A percentile compares a stretch with the other conserved stretches of the same genome.
Evolutionary conservation across 2,113 vertebrate genomes (phyloP).

Genomic region (Numida meleagris): DNA sequence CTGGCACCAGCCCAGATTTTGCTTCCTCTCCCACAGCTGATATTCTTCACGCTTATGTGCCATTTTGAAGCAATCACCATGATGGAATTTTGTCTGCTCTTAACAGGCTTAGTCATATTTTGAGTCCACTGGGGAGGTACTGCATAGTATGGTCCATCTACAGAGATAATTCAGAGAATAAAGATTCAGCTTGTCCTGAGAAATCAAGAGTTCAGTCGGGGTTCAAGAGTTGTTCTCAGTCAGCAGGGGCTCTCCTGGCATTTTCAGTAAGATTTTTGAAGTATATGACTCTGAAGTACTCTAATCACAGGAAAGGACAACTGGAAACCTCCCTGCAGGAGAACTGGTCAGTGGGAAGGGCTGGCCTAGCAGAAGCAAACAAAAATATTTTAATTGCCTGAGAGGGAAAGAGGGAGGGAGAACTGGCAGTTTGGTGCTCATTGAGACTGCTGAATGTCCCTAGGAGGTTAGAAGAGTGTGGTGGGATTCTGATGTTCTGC

Average conservation of each 20-base stretch:
- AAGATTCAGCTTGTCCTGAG: background rate
- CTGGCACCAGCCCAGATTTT: background rate
- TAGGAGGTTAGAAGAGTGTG: background rate
- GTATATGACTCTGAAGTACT: background rate
- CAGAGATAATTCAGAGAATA: background rate
- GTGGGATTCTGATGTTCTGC: background rate
- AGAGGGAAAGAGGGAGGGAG: background rate
- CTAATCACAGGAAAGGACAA: background rate
- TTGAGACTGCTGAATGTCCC: background rate
- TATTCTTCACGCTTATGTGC: rapidly evolving
- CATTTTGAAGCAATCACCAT: rapidly evolving
- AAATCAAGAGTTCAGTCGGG: background rate
- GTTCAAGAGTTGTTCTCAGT: background rate
- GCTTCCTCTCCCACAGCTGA: background rate
- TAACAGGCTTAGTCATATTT: background rate
- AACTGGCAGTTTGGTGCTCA: background rate
- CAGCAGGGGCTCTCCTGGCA: rapidly evolving
- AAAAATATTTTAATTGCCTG: background rate
- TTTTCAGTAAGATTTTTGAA: background rate
- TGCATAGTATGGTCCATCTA: rapidly evolving
- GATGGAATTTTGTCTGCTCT: background rate
- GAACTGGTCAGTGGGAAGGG: background rate
- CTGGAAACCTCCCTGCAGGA: background rate
- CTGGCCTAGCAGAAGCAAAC: background rate
- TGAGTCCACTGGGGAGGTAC: background rate